These are phyloP conservation scores for Sander lucioperca DNA, from an alignment of 2,113 vertebrate genomes.

Conservation along the genomic window DNA sequence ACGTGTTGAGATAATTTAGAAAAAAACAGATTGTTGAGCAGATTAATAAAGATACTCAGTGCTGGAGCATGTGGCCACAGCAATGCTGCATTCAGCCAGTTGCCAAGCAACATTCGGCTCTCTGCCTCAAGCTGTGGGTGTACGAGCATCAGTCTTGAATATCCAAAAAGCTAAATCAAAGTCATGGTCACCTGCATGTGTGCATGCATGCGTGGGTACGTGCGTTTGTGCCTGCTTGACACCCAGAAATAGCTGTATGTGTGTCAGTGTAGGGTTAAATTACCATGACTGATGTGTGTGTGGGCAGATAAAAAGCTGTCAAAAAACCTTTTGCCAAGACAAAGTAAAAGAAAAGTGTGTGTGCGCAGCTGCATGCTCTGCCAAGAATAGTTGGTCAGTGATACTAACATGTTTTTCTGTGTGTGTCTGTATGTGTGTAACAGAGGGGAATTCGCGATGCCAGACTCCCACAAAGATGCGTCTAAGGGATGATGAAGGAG, in stretches of 20 bases:
- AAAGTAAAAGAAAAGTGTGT: background rate
- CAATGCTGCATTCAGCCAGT: constrained; percentile 68
- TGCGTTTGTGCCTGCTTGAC: constrained; percentile 3
- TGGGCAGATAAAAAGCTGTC: constrained; percentile 7
- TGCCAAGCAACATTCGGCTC: constrained; percentile 73
- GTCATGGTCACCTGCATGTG: background rate
- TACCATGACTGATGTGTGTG: background rate
- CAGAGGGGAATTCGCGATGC: constrained; percentile 96
- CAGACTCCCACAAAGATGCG: constrained; percentile 95
- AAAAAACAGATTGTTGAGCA: constrained; percentile 75
- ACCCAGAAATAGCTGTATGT: constrained; percentile 9
- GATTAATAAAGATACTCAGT: constrained; percentile 70
- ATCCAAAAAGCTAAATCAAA: constrained; percentile 49
- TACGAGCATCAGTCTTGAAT: constrained; percentile 55
- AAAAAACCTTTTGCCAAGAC: constrained; percentile 24
- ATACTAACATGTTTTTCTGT: background rate
- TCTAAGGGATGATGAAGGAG: constrained; percentile 85
- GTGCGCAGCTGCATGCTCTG: constrained; percentile 6
- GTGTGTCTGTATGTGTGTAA: constrained; percentile 9
- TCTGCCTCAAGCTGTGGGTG: constrained; percentile 56
- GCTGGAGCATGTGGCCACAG: constrained; percentile 58
- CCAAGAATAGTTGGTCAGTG: constrained; percentile 5
- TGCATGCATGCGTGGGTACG: constrained; percentile 3
- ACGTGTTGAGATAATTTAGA: constrained; percentile 64
- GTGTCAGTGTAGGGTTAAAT: background rate